These are phyloP conservation scores for Ophraella communa DNA, from an alignment of 2,888 invertebrate species.

Conservation along the genomic window DNA sequence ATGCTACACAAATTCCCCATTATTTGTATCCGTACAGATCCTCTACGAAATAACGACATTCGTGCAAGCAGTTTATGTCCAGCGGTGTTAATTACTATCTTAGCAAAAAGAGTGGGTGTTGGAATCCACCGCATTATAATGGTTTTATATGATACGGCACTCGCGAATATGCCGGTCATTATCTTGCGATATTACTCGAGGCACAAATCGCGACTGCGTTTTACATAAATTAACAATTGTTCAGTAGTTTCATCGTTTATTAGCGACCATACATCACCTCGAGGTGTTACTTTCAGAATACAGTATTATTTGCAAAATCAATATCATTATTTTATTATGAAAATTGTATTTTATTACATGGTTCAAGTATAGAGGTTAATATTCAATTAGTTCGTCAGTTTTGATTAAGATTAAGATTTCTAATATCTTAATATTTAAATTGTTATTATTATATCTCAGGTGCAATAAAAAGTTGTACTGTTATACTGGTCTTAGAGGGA, in stretches of 20 bases:
- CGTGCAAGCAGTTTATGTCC: conserved; percentile 37
- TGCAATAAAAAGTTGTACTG: too few relatives aligned
- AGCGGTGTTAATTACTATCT: conserved; percentile 47
- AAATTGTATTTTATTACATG: too few relatives aligned
- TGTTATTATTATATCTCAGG: too few relatives aligned
- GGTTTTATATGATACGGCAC: conserved; percentile 46
- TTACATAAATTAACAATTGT: conserved; percentile 43
- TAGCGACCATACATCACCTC: conserved; percentile 7
- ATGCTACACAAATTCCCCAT: too few relatives aligned
- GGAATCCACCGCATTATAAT: conserved; percentile 48
- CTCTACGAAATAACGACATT: conserved; percentile 12
- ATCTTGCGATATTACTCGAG: conserved; percentile 46
- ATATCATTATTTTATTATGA: too few relatives aligned
- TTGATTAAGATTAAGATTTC: too few relatives aligned
- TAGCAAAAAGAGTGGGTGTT: conserved; percentile 45
- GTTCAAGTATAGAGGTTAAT: too few relatives aligned
- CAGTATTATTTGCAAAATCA: neutral
- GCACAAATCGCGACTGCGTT: conserved; percentile 43
- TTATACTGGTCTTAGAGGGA: too few relatives aligned
- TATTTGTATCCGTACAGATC: too few relatives aligned
- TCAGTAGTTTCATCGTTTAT: conserved; percentile 29
- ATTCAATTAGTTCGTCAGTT: too few relatives aligned
- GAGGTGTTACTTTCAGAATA: conserved; percentile 17
- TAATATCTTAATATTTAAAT: too few relatives aligned
- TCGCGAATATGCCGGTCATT: conserved; percentile 49